Evolutionary conservation across 2,113 vertebrate species (phyloP).

Genomic region (Equus quagga): DNA sequence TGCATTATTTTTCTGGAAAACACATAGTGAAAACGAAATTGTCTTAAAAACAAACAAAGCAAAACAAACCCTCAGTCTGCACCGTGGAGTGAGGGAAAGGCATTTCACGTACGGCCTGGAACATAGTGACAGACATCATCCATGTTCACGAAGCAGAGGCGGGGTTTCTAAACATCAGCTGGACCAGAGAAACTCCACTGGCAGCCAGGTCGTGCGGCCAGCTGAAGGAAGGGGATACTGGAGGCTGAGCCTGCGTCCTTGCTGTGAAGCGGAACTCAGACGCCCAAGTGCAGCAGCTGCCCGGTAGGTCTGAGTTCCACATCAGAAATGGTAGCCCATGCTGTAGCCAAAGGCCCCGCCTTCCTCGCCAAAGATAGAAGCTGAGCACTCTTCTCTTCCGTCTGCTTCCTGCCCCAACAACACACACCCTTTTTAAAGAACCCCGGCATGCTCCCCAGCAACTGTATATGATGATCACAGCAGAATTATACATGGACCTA

Average conservation of each 20-base stretch:
- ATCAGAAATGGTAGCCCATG: not conserved
- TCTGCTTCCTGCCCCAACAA: not conserved
- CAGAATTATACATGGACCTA: not conserved
- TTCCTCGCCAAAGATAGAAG: not conserved
- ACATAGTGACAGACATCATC: not conserved
- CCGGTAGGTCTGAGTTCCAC: not conserved
- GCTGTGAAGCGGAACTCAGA: not conserved
- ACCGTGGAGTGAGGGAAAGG: not conserved
- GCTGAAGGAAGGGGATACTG: rapidly evolving
- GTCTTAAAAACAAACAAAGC: not conserved
- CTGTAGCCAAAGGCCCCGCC: no score
- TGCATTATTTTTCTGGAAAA: not conserved
- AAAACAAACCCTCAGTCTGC: not conserved
- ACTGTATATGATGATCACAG: not conserved
- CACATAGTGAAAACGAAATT: not conserved
- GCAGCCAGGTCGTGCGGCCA: not conserved
- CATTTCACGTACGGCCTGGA: not conserved
- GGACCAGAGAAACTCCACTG: not conserved
- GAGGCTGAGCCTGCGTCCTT: not conserved
- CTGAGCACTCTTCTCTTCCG: not conserved
- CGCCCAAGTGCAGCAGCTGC: not conserved
- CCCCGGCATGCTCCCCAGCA: not conserved
- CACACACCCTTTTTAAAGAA: not conserved
- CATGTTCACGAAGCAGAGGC: not conserved
- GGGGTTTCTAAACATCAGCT: not conserved